These are phyloP conservation scores for Oncorhynchus clarkii DNA, from an alignment of 2,113 vertebrate genomes.

Conservation along the genomic window DNA sequence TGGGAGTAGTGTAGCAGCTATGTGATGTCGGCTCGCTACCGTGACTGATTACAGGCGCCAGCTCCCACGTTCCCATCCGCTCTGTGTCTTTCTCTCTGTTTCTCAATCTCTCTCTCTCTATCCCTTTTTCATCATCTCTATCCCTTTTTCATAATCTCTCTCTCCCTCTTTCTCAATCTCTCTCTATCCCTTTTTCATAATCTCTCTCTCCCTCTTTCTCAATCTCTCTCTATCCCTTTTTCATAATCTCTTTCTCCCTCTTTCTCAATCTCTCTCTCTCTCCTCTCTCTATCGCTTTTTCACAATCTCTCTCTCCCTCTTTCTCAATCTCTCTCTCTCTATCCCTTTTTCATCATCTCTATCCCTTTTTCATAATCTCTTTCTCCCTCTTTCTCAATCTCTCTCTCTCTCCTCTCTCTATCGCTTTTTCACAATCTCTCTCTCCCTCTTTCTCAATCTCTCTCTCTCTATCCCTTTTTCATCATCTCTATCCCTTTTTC, in stretches of 20 bases:
- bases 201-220: not conserved
- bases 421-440: not conserved
- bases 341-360: too few relatives aligned
- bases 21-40: not conserved
- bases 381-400: too few relatives aligned
- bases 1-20: not conserved
- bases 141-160: too few relatives aligned
- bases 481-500: too few relatives aligned
- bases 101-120: not conserved
- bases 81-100: not conserved
- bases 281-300: conserved; percentile 19
- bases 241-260: not conserved
- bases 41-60: not conserved
- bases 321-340: not conserved
- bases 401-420: not conserved
- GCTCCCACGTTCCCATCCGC: not conserved
- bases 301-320: too few relatives aligned
- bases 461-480: too few relatives aligned
- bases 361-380: too few relatives aligned
- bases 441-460: not conserved
- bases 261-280: not conserved
- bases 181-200: conserved; percentile 1
- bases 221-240: too few relatives aligned
- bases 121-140: not conserved
- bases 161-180: too few relatives aligned